Conservation (phyloP, 37 sponge, comb jelly and placozoan genomes). For the Spongia lamella region DNA sequence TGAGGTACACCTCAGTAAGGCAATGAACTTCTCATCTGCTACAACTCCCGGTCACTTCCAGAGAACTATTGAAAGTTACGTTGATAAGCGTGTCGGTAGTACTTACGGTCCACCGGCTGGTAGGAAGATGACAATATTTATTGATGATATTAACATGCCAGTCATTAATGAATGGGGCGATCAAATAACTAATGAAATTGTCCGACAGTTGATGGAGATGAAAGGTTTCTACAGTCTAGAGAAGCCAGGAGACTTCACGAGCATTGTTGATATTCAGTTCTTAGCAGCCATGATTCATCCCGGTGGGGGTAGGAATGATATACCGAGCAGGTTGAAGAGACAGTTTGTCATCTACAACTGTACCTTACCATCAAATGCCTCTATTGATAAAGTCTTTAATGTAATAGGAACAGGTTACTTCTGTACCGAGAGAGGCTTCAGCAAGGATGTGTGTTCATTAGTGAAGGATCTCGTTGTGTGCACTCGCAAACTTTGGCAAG, state of each 20-base stretch:
- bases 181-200: slow-evolving; percentile 98
- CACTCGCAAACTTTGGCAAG: slow-evolving; percentile 92
- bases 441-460: slow-evolving; percentile 49
- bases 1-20: slow-evolving; percentile 94
- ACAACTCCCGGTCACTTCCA: slow-evolving; percentile 94
- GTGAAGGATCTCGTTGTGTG: slow-evolving; percentile 72
- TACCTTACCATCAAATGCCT: slow-evolving; percentile 97
- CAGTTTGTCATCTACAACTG: slow-evolving; percentile 95
- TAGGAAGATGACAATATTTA: slow-evolving; percentile 97
- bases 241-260: slow-evolving; percentile 97
- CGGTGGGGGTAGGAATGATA: slow-evolving; percentile 98
- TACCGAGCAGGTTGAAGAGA: slow-evolving; percentile 93
- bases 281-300: slow-evolving; percentile 98
- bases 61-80: slow-evolving; percentile 96
- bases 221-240: slow-evolving; percentile 97
- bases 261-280: slow-evolving; percentile 94
- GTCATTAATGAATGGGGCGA: slow-evolving; percentile 99
- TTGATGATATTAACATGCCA: slow-evolving; percentile 99
- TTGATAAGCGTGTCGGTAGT: slow-evolving; percentile 97
- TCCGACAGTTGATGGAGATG: slow-evolving; percentile 94
- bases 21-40: slow-evolving; percentile 97
- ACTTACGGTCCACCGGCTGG: slow-evolving; percentile 99
- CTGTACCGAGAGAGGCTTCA: slow-evolving; percentile 80
- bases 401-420: slow-evolving; percentile 93
- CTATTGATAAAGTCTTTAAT: slow-evolving; percentile 97